These are phyloP conservation scores for Thymallus thymallus DNA, from an alignment of 2,113 vertebrate species.

Conservation along the genomic window DNA sequence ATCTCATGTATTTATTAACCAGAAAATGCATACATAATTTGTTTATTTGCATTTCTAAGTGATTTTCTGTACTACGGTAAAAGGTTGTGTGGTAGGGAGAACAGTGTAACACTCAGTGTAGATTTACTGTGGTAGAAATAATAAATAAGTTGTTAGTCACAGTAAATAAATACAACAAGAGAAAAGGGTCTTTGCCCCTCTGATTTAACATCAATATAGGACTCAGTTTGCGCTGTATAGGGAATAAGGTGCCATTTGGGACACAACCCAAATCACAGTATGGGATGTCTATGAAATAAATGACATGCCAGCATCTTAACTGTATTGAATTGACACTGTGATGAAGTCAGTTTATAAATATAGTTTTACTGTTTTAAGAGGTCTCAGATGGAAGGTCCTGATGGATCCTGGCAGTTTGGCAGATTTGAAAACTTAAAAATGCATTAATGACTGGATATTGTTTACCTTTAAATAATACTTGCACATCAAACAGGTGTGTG, in stretches of 20 bases:
- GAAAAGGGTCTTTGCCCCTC: neutral
- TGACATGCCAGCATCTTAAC: slow-evolving; percentile 25
- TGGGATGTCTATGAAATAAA: slow-evolving; percentile 31
- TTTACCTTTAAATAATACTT: slow-evolving; percentile 64
- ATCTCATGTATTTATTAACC: neutral
- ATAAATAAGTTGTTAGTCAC: neutral
- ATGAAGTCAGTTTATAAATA: slow-evolving; percentile 44
- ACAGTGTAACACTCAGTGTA: no score
- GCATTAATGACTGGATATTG: slow-evolving; percentile 42
- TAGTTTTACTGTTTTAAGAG: slow-evolving; percentile 25
- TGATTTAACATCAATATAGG: slow-evolving; percentile 29
- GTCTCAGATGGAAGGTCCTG: slow-evolving; percentile 5
- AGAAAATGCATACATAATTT: neutral
- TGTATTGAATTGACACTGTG: slow-evolving; percentile 31
- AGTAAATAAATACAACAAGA: neutral
- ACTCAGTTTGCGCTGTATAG: no score
- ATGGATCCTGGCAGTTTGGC: slow-evolving; percentile 41
- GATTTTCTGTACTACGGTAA: neutral
- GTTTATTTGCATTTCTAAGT: neutral
- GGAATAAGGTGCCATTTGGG: neutral
- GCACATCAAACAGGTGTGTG: slow-evolving; percentile 57
- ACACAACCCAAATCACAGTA: neutral
- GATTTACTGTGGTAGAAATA: no score
- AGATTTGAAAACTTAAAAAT: slow-evolving; percentile 52
- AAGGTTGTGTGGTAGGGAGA: neutral